Conservation (phyloP, 2,888 invertebrate genomes). For the Anthrax anthrax region DNA sequence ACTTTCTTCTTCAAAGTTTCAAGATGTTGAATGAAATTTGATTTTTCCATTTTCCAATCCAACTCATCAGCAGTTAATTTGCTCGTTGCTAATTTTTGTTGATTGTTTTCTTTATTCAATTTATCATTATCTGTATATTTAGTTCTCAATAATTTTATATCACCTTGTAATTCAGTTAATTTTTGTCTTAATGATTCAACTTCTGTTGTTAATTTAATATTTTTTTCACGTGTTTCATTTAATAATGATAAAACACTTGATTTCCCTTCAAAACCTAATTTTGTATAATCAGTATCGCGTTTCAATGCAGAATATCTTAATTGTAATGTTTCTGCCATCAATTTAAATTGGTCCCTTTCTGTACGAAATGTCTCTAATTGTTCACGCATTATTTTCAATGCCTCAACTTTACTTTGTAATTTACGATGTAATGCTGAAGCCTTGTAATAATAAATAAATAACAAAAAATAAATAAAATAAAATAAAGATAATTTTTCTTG, state of each 20-base stretch:
- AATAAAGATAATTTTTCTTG: not conserved
- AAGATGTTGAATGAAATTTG: conserved; percentile 29
- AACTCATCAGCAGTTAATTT: conserved; percentile 17
- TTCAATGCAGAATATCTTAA: conserved; percentile 38
- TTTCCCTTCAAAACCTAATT: conserved; percentile 19
- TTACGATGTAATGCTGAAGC: conserved; percentile 53
- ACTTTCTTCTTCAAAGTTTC: conserved; percentile 29
- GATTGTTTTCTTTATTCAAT: conserved; percentile 26
- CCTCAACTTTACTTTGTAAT: conserved; percentile 68
- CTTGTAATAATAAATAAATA: conserved; percentile 23
- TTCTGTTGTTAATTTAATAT: conserved; percentile 39
- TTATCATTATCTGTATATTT: conserved; percentile 38
- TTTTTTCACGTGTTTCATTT: conserved; percentile 43
- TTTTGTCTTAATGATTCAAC: conserved; percentile 58
- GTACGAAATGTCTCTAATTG: conserved; percentile 64
- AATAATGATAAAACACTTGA: conserved; percentile 43
- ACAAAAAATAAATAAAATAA: too few species aligned
- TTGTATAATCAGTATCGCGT: conserved; percentile 29
- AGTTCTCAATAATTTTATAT: conserved; percentile 48
- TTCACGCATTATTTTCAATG: conserved; percentile 58
- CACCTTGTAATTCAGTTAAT: conserved; percentile 53
- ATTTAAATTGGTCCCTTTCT: conserved; percentile 66
- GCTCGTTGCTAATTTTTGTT: not conserved
- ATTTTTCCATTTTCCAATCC: conserved; percentile 30
- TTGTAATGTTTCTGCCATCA: conserved; percentile 65